Evolutionary conservation across 2,888 invertebrate genomes (phyloP).

Genomic region (Himalopsyche anomala): DNA sequence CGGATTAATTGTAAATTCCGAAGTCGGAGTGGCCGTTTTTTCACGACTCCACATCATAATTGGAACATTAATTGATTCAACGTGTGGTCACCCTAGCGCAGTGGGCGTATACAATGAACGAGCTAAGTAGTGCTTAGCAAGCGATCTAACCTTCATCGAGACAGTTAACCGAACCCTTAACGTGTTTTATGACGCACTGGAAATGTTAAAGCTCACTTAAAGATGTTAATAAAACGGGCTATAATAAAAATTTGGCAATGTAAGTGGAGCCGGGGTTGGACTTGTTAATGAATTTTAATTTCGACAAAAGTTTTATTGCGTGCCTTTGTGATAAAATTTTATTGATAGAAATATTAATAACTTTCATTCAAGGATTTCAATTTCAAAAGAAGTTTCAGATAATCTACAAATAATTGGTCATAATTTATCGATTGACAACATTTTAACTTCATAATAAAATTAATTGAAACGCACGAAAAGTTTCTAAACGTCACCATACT

Average conservation of each 20-base stretch:
- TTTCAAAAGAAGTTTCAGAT: no score
- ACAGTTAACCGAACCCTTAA: slow-evolving; percentile 31
- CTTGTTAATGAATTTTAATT: slow-evolving; percentile 24
- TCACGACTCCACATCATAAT: no score
- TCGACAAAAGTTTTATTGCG: background rate
- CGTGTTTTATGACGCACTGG: slow-evolving; percentile 34
- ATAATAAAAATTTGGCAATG: slow-evolving; percentile 30
- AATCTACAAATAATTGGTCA: no score
- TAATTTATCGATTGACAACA: no score
- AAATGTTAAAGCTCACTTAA: slow-evolving; percentile 25
- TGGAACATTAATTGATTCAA: background rate
- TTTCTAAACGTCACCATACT: no score
- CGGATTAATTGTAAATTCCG: no score
- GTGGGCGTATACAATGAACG: slow-evolving; percentile 6
- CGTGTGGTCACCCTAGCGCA: background rate
- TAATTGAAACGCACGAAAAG: no score
- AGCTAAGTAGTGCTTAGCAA: slow-evolving; percentile 34
- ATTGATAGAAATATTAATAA: background rate
- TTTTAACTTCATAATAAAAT: no score
- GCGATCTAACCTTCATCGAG: slow-evolving; percentile 31
- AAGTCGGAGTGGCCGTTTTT: no score
- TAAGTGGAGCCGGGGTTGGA: slow-evolving; percentile 17
- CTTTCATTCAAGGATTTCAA: background rate
- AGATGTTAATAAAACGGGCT: slow-evolving; percentile 30
- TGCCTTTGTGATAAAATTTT: background rate